A percentile compares a stretch with the other conserved stretches of the same genome.
Evolutionary conservation across 2,888 invertebrate species (phyloP).

Genomic region (Spodoptera picta): DNA sequence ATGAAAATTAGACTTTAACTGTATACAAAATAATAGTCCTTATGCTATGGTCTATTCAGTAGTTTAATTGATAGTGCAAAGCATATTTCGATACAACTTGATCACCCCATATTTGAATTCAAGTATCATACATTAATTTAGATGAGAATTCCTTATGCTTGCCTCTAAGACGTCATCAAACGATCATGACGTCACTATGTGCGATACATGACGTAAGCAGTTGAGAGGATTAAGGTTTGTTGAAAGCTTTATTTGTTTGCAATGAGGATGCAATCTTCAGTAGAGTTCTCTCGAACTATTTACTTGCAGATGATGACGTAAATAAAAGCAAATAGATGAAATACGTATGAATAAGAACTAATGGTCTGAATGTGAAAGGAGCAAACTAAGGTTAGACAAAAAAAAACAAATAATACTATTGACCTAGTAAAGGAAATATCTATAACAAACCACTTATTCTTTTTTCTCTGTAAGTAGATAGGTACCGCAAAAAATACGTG

Average conservation of each 20-base stretch:
- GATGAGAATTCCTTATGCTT: constrained; percentile 75
- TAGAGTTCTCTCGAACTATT: constrained; percentile 12
- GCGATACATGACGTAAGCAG: constrained; percentile 51
- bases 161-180: constrained; percentile 60
- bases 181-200: constrained; percentile 58
- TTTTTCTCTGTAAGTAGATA: background rate
- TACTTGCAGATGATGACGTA: constrained; percentile 5
- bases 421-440: background rate
- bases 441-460: background rate
- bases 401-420: no score
- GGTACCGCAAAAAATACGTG: constrained; percentile 1
- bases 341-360: background rate
- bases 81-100: constrained; percentile 22
- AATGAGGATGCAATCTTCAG: constrained; percentile 36
- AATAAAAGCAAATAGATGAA: constrained; percentile 8
- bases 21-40: no score
- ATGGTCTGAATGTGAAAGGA: background rate
- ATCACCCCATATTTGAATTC: constrained; percentile 31
- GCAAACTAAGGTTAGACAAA: no score
- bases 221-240: constrained; percentile 35
- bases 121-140: constrained; percentile 73
- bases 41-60: constrained; percentile 2
- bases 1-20: no score
- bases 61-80: constrained; percentile 27
- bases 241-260: constrained; percentile 42